Evolutionary conservation across 2,888 invertebrate species (phyloP), one percentile per base, ranked within the genome.

Genomic region (Tanytarsus gracilentus): DNA sequence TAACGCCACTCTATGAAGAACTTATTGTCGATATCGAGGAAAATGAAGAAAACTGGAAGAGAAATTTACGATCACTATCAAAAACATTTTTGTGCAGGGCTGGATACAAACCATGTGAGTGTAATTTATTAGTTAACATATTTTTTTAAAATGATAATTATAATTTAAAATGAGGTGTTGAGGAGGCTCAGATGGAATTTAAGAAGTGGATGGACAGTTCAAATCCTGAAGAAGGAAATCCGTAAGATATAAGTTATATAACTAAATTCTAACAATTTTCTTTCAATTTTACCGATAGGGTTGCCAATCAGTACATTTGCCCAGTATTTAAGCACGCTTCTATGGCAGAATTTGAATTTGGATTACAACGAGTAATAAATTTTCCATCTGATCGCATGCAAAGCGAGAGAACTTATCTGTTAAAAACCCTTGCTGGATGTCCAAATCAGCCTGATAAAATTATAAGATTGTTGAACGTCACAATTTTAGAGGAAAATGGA

Each of bases 241-340:
- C 87, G 89, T 90, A 70, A 79, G 83, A 79, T 64, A 23, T 51
- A 56, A 59, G 30, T 56, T 48, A 25, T 23, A 40, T 44, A 61
- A 29, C 7, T 29, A 40, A 36, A 18, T 25, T 62, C 23, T 33
- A 11, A 11, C 2, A 30, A 2, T 30, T 3, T 40, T 40, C 16
- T 7, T 21, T 7, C 6, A 18, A 36, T n/a, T 16, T 25, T 14
- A 61, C 30, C 8, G 7, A 0, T 70, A 89, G 89, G 5, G 81
- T 88, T 52, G 79, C 85, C 16, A 86, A 85, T 70, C 82, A 83
- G 68, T 85, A 80, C 70, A 81, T 89, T 63, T 89, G 89, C 63
- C 86, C 88, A 1, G 86, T 89, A 1, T 88, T 89, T 71, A 84
- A 84, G 72, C 88, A 86, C 84, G 89, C 89, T 1, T 81, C 84